Base-by-base conservation (phyloP, 1,140 invertebrate species). In the Anthonomus grandis region DNA sequence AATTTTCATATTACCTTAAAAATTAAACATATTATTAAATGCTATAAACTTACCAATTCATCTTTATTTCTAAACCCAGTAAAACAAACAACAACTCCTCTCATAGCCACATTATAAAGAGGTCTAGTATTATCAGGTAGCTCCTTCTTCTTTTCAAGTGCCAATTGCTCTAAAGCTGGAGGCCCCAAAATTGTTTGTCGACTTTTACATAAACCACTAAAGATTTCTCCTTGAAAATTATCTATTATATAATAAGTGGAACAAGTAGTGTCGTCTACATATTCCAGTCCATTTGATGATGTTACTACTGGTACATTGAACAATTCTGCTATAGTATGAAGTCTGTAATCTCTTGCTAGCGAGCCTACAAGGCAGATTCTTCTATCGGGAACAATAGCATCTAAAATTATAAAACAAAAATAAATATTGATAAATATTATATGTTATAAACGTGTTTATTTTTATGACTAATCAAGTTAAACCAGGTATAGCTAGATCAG, bases 11-110 rank as follows among this genome's bases (percentile, higher is more conserved):
- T n/a, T n/a, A n/a, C n/a, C n/a, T n/a, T n/a, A 39, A 50, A 22
- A 2, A 18, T 2, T 37, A n/a, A 37, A 21, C n/a, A n/a, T n/a
- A n/a, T n/a, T n/a, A n/a, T n/a, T n/a, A n/a, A n/a, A n/a, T n/a
- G n/a, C n/a, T 44, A 54, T 15, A 36, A 23, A 57, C 78, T 84
- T 74, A 90, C 90, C 79, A 93, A 76, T 80, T 93, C 88, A 75
- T 90, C 87, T 71, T 90, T 90, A 67, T 87, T 86, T 61, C 89
- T 79, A 73, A 95, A 93, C 47, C 92, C 91, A 37, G 90, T 93
- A 77, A 95, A 93, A 72, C 90, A 93, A 61, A 94, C 83, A 69
- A 93, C 83, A 17, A 87, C 82, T 44, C 89, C 88, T 62, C 82
- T 80, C 91, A 95, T 95, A 23, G 90, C 81, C 64, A 87, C 82